phyloP scores from a whole-genome alignment of 2,797 vertebrate genomes.

The Danio choprae region DNA sequence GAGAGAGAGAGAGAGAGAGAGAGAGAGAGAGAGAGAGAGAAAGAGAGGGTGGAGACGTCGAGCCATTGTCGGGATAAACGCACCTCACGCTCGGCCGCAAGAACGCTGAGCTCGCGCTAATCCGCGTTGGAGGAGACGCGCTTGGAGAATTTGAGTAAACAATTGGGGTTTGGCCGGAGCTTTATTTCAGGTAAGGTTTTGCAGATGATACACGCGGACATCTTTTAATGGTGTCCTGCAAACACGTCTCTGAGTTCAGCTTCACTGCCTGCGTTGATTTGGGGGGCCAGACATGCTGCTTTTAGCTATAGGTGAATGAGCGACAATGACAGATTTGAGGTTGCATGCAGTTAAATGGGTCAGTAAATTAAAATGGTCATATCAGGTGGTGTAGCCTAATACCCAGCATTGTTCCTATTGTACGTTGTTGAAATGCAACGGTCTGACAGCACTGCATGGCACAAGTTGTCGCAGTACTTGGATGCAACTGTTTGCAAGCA shows the following conservation, averaged over 20 bases:
- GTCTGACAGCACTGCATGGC: background rate
- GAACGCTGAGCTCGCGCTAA: conserved; percentile 15
- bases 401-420: background rate
- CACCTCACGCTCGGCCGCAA: conserved; percentile 11
- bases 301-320: no score
- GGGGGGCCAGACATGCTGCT: background rate
- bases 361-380: background rate
- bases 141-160: conserved; percentile 1
- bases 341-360: background rate
- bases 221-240: background rate
- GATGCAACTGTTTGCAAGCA: background rate
- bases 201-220: background rate
- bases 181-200: conserved; percentile 9
- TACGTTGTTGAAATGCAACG: background rate
- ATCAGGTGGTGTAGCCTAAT: background rate
- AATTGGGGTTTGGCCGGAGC: background rate
- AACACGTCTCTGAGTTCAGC: background rate
- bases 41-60: conserved; percentile 24
- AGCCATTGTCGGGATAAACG: conserved; percentile 20
- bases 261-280: background rate
- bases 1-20: background rate
- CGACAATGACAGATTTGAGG: conserved; percentile 5
- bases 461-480: conserved; percentile 26
- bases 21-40: background rate
- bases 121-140: background rate